Evolutionary conservation across 2,888 invertebrate genomes (phyloP).

Genomic region (Pasiphila rectangulata): DNA sequence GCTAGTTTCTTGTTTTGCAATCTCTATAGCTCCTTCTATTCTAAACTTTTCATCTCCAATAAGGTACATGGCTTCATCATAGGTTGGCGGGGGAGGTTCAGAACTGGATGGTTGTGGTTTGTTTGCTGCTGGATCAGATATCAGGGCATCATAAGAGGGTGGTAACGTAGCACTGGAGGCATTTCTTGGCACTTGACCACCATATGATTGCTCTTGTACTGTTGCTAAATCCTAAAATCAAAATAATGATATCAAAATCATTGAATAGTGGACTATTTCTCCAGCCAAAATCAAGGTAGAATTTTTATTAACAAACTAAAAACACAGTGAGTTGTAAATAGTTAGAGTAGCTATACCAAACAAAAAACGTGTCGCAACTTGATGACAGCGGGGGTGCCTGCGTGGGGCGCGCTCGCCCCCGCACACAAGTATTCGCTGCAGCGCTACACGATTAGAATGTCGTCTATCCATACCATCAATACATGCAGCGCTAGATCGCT

Average conservation of each 20-base stretch:
- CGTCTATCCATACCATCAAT: too few species aligned
- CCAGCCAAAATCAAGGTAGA: too few species aligned
- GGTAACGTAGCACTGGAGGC: slow-evolving; percentile 82
- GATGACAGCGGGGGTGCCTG: too few species aligned
- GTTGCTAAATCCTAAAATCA: slow-evolving; percentile 79
- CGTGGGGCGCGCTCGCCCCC: too few species aligned
- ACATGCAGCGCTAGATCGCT: too few species aligned
- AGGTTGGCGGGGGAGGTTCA: slow-evolving; percentile 82
- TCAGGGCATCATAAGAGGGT: slow-evolving; percentile 83
- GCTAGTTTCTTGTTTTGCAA: slow-evolving; percentile 66
- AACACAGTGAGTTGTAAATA: too few species aligned
- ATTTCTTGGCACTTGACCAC: slow-evolving; percentile 76
- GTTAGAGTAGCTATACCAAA: too few species aligned
- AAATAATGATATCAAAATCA: slow-evolving; percentile 12
- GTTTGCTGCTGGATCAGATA: slow-evolving; percentile 60
- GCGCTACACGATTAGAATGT: too few species aligned
- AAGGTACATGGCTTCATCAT: slow-evolving; percentile 83
- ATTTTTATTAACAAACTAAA: too few species aligned
- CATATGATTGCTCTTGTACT: slow-evolving; percentile 78
- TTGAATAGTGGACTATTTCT: too few species aligned
- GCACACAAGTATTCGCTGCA: too few species aligned
- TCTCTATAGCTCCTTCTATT: slow-evolving; percentile 54
- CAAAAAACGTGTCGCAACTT: too few species aligned
- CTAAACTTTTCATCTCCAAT: slow-evolving; percentile 70
- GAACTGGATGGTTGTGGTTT: slow-evolving; percentile 74